Conservation (phyloP, 2,888 invertebrate genomes). For the Gonocerus acuteangulatus region DNA sequence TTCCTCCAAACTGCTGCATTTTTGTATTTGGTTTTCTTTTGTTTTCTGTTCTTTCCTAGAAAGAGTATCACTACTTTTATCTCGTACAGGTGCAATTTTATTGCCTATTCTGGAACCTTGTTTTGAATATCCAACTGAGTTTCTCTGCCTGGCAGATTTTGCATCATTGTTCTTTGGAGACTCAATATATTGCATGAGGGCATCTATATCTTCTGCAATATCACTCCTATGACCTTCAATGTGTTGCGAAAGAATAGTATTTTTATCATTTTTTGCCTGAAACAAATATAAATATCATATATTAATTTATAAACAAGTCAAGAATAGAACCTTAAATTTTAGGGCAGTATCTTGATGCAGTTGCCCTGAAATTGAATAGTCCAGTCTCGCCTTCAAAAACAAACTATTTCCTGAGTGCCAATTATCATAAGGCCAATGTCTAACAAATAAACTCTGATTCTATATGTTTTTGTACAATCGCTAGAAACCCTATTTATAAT, state of each 20-base stretch:
- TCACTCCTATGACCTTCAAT: conserved; percentile 73
- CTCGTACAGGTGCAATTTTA: conserved; percentile 30
- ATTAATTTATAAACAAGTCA: neutral
- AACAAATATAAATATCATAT: conserved; percentile 20
- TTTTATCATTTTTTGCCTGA: conserved; percentile 43
- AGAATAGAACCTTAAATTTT: neutral
- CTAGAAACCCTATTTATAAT: too few relatives aligned
- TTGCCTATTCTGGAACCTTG: conserved; percentile 42
- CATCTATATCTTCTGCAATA: conserved; percentile 54
- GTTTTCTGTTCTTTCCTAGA: conserved; percentile 31
- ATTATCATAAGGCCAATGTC: too few relatives aligned
- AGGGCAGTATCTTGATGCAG: neutral
- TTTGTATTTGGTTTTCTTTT: conserved; percentile 49
- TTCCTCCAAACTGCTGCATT: conserved; percentile 73
- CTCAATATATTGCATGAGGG: conserved; percentile 69
- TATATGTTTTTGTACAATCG: too few relatives aligned
- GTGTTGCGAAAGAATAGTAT: conserved; percentile 47
- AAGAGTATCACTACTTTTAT: conserved; percentile 37
- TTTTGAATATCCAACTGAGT: conserved; percentile 33
- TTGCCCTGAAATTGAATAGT: too few relatives aligned
- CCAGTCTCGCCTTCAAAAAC: too few relatives aligned
- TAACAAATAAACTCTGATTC: too few relatives aligned
- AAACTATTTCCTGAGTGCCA: too few relatives aligned
- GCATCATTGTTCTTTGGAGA: conserved; percentile 34
- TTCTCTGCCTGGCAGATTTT: conserved; percentile 41